phyloP scores from a whole-genome alignment of 2,797 vertebrate genomes.

The Podargus strigoides region DNA sequence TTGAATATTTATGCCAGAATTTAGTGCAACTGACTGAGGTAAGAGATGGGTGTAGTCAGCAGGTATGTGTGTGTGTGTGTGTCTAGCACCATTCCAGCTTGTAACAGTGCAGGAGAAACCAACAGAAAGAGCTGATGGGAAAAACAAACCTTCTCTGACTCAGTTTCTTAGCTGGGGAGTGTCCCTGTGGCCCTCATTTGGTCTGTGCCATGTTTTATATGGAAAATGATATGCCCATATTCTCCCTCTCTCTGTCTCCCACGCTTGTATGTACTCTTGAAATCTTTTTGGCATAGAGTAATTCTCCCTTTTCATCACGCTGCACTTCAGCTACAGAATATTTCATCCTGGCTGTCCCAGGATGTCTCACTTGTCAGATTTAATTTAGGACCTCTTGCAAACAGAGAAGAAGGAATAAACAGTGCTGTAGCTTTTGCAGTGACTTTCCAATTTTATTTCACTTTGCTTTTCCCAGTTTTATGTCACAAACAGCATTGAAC shows the following conservation, averaged over 20 bases:
- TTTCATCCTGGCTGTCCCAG: background rate
- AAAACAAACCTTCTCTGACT: rapidly evolving
- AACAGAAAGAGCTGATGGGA: background rate
- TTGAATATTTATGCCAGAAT: background rate
- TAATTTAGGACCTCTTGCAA: background rate
- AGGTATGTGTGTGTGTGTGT: background rate
- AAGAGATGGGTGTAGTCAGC: rapidly evolving
- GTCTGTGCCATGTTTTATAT: background rate
- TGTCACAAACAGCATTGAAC: background rate
- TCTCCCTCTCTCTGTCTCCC: background rate
- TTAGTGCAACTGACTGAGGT: background rate
- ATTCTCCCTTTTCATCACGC: background rate
- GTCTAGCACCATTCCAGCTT: background rate
- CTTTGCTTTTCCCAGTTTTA: background rate
- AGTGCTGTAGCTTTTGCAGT: background rate
- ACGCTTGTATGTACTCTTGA: background rate
- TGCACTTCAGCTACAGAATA: background rate
- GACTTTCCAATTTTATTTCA: slow-evolving; percentile 49
- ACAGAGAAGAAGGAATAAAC: background rate
- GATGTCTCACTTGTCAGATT: background rate
- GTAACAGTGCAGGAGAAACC: background rate
- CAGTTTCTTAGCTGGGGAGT: background rate
- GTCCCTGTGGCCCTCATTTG: background rate
- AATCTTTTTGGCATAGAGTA: background rate
- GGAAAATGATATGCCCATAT: rapidly evolving